These are phyloP conservation scores for Cyaniris semiargus DNA, from an alignment of 2,888 invertebrate genomes.

Conservation along the genomic window DNA sequence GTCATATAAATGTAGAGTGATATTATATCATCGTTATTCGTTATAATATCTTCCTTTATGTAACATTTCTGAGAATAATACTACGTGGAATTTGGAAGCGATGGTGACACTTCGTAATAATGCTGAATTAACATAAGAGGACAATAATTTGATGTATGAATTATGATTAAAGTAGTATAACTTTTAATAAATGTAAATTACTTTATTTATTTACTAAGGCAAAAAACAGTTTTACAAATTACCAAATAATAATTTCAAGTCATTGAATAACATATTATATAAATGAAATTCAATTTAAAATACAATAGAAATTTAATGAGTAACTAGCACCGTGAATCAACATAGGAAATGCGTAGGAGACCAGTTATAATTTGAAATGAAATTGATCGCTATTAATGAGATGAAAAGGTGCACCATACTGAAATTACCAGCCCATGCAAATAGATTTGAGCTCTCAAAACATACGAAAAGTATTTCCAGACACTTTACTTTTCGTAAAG, in stretches of 20 bases:
- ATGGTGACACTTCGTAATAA: not conserved
- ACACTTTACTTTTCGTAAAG: not conserved
- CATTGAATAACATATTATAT: not conserved
- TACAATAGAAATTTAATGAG: not conserved
- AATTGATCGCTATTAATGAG: not conserved
- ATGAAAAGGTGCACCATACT: not conserved
- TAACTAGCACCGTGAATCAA: not conserved
- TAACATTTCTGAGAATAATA: not conserved
- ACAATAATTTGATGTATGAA: not conserved
- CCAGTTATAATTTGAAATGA: not conserved
- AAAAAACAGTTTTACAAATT: too few species aligned
- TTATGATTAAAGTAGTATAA: too few species aligned
- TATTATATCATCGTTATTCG: not conserved
- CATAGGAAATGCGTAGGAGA: constrained; percentile 11
- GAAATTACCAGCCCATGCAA: not conserved
- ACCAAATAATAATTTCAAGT: not conserved
- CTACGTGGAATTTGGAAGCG: not conserved
- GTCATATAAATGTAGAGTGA: not conserved
- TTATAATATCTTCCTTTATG: not conserved
- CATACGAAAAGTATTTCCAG: not conserved
- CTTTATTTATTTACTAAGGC: too few species aligned
- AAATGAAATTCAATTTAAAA: not conserved
- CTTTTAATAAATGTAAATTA: too few species aligned
- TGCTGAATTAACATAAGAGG: not conserved
- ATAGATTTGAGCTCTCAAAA: not conserved